Evolutionary conservation across 2,113 vertebrate genomes (phyloP), one percentile per base, ranked within the genome.

Genomic region (Laticauda laticaudata): DNA sequence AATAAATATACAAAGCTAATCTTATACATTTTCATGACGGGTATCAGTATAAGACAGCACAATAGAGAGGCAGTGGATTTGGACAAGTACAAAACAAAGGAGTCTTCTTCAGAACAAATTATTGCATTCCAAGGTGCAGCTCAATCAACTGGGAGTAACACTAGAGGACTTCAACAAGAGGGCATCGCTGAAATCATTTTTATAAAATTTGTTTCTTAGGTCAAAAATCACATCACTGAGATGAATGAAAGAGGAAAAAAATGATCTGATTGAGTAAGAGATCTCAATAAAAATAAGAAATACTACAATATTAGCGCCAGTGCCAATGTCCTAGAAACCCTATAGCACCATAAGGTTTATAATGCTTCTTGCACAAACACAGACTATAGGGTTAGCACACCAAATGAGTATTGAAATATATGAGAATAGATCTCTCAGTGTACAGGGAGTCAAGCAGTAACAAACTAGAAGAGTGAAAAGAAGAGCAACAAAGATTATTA

Each of bases 1-100:
- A 93, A 91, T 88, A 91, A 57, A 85, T 59, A 88, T 43, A 54
- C 5, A 23, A 85, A 93, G 87, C 23, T 34, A 69, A 15, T 29
- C 45, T 90, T 34, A 93, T 61, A 90, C 75, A 90, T 90, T 86
- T 90, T 86, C 43, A 61, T 90, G 54, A n/a, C 5, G 26, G 69
- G n/a, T 75, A 18, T 81, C 69, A 81, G 18, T 81, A 81, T 81
- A 81, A 39, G 15, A 81, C 69, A 81, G 69, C n/a, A 39, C 69
- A 81, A 81, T n/a, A 39, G 15, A 39, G 18, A 1, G 6, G 15
- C n/a, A 81, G 18, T 81, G n/a, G 69, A 81, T 81, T 81, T 81
- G 69, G 69, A 81, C n/a, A 81, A 75, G 15, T 5, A 18, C 69
- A 81, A 39, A 81, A 81, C 34, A 39, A 75, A 75, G 29, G 11